These are phyloP conservation scores for Schmidtea mediterranea DNA, from an alignment of 1,140 invertebrate genomes.

Conservation along the genomic window DNA sequence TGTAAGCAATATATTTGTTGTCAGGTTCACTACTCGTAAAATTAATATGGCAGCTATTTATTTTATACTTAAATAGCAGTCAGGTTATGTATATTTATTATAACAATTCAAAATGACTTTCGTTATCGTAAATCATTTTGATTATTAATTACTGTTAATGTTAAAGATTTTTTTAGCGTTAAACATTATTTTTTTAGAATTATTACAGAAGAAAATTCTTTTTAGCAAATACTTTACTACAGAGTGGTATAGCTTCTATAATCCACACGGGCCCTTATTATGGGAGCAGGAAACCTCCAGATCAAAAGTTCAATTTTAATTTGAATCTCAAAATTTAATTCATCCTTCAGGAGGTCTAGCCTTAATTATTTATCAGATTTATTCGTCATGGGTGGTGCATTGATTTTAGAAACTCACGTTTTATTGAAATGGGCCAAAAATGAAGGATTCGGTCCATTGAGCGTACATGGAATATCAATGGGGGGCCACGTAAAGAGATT, in stretches of 20 bases:
- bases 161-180: too few species aligned
- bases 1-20: too few species aligned
- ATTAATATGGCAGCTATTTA: too few species aligned
- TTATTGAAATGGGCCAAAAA: slow-evolving; percentile 71
- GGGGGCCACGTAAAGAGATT: slow-evolving; percentile 54
- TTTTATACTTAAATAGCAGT: too few species aligned
- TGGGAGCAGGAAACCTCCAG: slow-evolving; percentile 7
- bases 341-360: slow-evolving; percentile 45
- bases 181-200: neutral
- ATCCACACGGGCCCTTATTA: slow-evolving; percentile 7
- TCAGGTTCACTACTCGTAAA: too few species aligned
- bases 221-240: neutral
- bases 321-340: slow-evolving; percentile 7
- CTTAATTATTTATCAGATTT: slow-evolving; percentile 83
- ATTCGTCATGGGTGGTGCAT: slow-evolving; percentile 90
- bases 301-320: slow-evolving; percentile 8
- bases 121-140: too few species aligned
- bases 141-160: too few species aligned
- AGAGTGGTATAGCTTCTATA: neutral
- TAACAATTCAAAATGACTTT: too few species aligned
- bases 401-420: slow-evolving; percentile 69
- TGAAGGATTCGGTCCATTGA: slow-evolving; percentile 54
- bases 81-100: too few species aligned
- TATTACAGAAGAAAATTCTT: slow-evolving; percentile 1
- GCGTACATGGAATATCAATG: slow-evolving; percentile 91